Evolutionary conservation across 2,888 invertebrate species (phyloP).

Genomic region (Ophion costatus): DNA sequence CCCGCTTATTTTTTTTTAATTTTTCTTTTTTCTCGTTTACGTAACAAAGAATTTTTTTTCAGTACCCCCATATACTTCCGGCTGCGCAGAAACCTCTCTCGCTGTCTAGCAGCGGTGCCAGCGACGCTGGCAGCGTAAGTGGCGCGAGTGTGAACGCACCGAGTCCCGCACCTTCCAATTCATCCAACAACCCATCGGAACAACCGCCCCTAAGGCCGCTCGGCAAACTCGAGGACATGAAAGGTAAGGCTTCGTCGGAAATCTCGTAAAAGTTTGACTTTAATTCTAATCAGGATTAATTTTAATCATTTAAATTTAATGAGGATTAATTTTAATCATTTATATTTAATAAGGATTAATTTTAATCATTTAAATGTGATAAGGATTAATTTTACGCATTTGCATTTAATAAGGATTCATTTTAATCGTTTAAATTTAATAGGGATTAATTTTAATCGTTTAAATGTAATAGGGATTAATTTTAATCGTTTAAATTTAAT

Average conservation of each 20-base stretch:
- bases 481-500: too few species aligned
- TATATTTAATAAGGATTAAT: too few species aligned
- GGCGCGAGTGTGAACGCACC: constrained; percentile 77
- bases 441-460: too few species aligned
- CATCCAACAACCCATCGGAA: constrained; percentile 79
- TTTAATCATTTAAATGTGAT: too few species aligned
- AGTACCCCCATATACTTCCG: constrained; percentile 92
- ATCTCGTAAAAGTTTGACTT: not conserved
- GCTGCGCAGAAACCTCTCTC: constrained; percentile 87
- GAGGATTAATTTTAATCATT: too few species aligned
- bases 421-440: too few species aligned
- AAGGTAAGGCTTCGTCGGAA: constrained; percentile 83
- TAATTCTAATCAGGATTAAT: not conserved
- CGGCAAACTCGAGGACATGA: constrained; percentile 96
- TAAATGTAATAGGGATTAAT: too few species aligned
- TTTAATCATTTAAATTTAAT: too few species aligned
- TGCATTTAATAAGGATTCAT: too few species aligned
- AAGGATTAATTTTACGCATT: too few species aligned
- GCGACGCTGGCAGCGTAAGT: constrained; percentile 83
- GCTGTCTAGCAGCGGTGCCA: constrained; percentile 77
- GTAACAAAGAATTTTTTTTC: constrained; percentile 54
- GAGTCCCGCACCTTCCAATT: constrained; percentile 80
- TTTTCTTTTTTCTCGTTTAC: not conserved
- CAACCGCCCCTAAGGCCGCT: constrained; percentile 83
- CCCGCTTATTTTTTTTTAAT: not conserved